Evolutionary conservation across 2,888 invertebrate species (phyloP).

Genomic region (Catocala nupta): DNA sequence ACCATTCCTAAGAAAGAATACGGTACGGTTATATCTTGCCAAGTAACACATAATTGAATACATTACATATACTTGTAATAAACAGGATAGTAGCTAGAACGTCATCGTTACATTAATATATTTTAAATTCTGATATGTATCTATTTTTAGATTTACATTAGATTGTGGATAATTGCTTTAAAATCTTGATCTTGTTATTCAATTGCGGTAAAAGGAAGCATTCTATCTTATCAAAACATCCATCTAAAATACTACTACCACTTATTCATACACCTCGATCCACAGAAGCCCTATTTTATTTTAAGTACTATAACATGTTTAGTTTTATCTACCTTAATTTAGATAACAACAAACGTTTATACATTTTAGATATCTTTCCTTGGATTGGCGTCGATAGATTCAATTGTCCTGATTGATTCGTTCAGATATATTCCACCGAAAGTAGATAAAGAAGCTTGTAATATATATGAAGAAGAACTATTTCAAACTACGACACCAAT

Average conservation of each 20-base stretch:
- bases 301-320: background rate
- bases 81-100: too few relatives aligned
- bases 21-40: too few relatives aligned
- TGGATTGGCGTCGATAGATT: constrained; percentile 41
- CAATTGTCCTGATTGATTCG: constrained; percentile 51
- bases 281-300: background rate
- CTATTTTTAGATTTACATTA: background rate
- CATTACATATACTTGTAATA: too few relatives aligned
- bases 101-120: too few relatives aligned
- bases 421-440: constrained; percentile 50
- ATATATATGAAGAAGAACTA: constrained; percentile 42
- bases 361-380: constrained; percentile 52
- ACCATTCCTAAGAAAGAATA: too few relatives aligned
- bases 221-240: constrained; percentile 5
- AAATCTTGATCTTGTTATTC: background rate
- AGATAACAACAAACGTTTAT: constrained; percentile 2
- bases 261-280: background rate
- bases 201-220: background rate
- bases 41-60: too few relatives aligned
- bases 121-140: too few relatives aligned
- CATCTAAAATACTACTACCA: background rate
- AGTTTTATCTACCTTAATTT: too few relatives aligned
- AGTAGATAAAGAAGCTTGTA: constrained; percentile 28
- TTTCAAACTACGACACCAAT: constrained; percentile 29
- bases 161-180: constrained; percentile 1